Conservation (phyloP, 1,140 invertebrate genomes). For the Plodia interpunctella region DNA sequence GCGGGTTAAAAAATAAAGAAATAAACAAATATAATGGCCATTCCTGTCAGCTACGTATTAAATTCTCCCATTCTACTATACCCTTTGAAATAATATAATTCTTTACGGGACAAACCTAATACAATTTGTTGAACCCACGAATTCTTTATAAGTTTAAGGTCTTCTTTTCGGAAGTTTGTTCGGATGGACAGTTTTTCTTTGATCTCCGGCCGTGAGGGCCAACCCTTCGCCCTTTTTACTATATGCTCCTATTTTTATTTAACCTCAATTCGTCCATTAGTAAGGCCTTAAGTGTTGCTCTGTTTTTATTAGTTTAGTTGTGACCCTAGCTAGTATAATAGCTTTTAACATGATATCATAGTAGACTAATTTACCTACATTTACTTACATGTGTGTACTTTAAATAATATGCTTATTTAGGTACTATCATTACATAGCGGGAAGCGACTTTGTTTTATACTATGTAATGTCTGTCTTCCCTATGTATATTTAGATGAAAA, state of each 20-base stretch:
- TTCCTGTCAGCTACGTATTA: too few species aligned
- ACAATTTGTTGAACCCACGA: background rate
- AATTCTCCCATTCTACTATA: background rate
- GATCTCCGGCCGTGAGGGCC: background rate
- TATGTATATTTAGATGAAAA: too few species aligned
- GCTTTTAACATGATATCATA: too few species aligned
- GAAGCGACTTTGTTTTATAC: too few species aligned
- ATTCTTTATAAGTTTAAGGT: background rate
- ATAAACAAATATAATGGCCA: too few species aligned
- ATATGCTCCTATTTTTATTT: background rate
- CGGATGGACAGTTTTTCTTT: background rate
- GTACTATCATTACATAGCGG: too few species aligned
- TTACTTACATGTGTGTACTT: too few species aligned
- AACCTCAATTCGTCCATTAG: background rate
- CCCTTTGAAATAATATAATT: background rate
- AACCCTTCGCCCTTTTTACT: background rate
- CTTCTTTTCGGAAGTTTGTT: background rate
- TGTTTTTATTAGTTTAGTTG: background rate
- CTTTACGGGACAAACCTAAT: constrained; percentile 1
- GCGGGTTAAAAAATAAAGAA: too few species aligned
- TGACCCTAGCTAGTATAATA: too few species aligned
- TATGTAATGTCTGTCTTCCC: too few species aligned
- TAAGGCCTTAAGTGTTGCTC: background rate
- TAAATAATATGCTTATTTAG: too few species aligned
- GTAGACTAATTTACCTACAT: too few species aligned